phyloP scores from a whole-genome alignment of 2,113 vertebrate species.

The Hemiprocne comata region DNA sequence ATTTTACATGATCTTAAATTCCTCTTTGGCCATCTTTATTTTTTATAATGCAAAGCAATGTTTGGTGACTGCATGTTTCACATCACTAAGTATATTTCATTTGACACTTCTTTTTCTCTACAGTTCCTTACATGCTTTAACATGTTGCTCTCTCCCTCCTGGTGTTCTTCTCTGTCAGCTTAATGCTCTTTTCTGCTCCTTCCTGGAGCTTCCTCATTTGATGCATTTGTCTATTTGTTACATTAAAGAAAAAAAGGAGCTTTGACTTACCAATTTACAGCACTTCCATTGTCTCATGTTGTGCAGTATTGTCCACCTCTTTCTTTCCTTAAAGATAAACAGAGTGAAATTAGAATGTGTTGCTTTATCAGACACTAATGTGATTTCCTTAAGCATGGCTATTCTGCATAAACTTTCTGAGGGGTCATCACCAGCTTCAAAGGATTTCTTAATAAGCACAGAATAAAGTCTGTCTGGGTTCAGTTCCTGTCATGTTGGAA shows the following conservation, averaged over 20 bases:
- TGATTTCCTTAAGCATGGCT: neutral
- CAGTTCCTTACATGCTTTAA: constrained; percentile 33
- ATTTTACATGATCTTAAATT: constrained; percentile 58
- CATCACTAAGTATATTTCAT: constrained; percentile 57
- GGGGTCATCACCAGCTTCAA: constrained; percentile 36
- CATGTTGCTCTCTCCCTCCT: constrained; percentile 36
- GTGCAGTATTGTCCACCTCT: neutral
- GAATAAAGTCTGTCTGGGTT: constrained; percentile 6
- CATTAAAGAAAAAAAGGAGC: neutral
- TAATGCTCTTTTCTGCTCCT: constrained; percentile 54
- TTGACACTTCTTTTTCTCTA: constrained; percentile 55
- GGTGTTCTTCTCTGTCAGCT: constrained; percentile 29
- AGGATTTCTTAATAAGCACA: constrained; percentile 40
- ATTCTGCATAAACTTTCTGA: constrained; percentile 38
- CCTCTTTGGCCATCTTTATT: constrained; percentile 24
- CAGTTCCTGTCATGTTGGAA: constrained; percentile 63
- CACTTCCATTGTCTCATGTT: neutral
- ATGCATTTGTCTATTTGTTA: constrained; percentile 17
- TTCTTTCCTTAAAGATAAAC: neutral
- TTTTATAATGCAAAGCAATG: constrained; percentile 50
- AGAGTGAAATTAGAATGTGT: constrained; percentile 1
- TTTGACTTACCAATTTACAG: constrained; percentile 1
- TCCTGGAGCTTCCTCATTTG: constrained; percentile 52
- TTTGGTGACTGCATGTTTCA: constrained; percentile 41
- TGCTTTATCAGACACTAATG: neutral